Evolutionary conservation across 2,797 vertebrate genomes (phyloP), one percentile per base, ranked within the genome.

Genomic region (Oryzias dopingdopingensis): DNA sequence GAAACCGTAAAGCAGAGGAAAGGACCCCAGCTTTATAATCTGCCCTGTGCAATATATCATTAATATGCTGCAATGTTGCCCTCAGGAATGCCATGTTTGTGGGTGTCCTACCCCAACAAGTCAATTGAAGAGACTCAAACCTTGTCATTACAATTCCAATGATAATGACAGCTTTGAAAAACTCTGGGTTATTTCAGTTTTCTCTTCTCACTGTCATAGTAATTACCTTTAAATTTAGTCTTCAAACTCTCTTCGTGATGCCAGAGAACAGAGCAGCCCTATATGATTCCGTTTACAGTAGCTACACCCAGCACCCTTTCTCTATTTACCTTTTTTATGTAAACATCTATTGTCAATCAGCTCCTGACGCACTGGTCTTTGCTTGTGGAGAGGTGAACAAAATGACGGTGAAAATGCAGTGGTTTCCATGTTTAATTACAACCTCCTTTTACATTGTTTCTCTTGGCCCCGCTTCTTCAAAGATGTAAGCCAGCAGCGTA

Each of bases 141-240:
- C 89, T 89, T 92, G 89, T 90, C 91, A 93, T 93, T 92, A 93
- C 89, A 92, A 90, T 92, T 91, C 89, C 90, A 88, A 82, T 91
- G 90, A 91, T 92, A 92, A 93, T 92, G 85, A 92, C 91, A 92
- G 90, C 87, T 91, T 92, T 85, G 86, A 86, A 90, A 89, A 70
- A 82, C 77, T 88, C 66, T 70, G 70, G 88, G 89, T 92, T 92
- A 89, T 92, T 91, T 92, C 86, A 90, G 89, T 87, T 85, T 89
- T 83, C 86, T 89, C 88, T 90, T 65, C 81, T 88, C 76, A 82
- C 88, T 90, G 86, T 93, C 92, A 90, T 92, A 93, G 91, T 87
- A 93, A 91, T 93, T 93, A 92, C 88, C 90, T 91, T 93, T 93
- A 92, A 92, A 93, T 92, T 92, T 93, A 93, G 92, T 92, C 85